Percentiles rank a stretch among this genome's conserved stretches.
Conservation (phyloP, 1,140 invertebrate species). For the Brachionus asplanchnoidis region DNA sequence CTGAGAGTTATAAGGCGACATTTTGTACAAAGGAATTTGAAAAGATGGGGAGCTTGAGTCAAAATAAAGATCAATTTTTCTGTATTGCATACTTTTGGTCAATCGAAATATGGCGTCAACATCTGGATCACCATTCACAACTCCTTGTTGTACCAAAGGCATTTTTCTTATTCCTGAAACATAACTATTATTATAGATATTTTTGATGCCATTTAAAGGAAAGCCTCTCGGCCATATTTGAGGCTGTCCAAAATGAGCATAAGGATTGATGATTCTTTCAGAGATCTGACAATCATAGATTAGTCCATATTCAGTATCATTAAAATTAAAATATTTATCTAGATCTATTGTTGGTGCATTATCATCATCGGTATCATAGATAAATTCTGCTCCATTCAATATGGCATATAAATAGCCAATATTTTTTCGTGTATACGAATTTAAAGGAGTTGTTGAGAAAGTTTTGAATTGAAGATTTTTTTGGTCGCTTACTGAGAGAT, state of each 20-base stretch:
- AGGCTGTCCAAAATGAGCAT: slow-evolving; percentile 49
- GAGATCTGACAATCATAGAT: not conserved
- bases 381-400: slow-evolving; percentile 47
- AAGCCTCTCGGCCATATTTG: slow-evolving; percentile 50
- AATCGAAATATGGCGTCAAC: slow-evolving; percentile 52
- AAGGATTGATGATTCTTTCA: slow-evolving; percentile 45
- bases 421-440: not conserved
- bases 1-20: slow-evolving; percentile 49
- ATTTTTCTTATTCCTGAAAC: slow-evolving; percentile 16
- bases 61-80: slow-evolving; percentile 46
- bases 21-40: slow-evolving; percentile 45
- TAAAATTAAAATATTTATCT: not conserved
- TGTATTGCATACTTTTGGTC: slow-evolving; percentile 3
- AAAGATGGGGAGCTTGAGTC: not conserved
- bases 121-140: slow-evolving; percentile 52
- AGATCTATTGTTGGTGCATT: slow-evolving; percentile 43
- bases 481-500: not conserved
- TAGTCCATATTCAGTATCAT: not conserved
- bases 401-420: not conserved
- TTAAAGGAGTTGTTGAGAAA: not conserved
- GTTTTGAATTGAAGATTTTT: not conserved
- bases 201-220: slow-evolving; percentile 46
- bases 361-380: slow-evolving; percentile 54
- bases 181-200: slow-evolving; percentile 31
- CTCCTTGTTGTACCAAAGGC: slow-evolving; percentile 48